Evolutionary conservation across 2,113 vertebrate genomes (phyloP).

Genomic region (Hipposideros armiger): DNA sequence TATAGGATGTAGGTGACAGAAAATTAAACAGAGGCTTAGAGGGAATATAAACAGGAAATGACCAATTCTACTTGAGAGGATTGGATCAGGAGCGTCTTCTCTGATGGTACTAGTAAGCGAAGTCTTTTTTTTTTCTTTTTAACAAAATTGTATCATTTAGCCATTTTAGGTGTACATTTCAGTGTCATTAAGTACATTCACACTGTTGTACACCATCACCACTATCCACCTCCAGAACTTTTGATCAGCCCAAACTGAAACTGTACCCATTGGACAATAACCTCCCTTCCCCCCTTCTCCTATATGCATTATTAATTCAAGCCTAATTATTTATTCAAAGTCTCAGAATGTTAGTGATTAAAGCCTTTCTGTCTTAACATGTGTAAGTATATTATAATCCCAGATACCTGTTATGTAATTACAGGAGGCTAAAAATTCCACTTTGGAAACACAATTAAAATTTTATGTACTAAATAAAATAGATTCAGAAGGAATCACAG

Average conservation of each 20-base stretch:
- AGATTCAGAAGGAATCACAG: not conserved
- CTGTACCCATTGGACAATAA: not conserved
- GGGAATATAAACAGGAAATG: not conserved
- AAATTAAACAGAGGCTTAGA: not conserved
- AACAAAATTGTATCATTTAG: not conserved
- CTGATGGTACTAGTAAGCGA: not conserved
- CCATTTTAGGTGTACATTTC: not conserved
- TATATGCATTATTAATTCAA: not conserved
- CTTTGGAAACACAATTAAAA: not conserved
- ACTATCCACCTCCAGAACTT: not conserved
- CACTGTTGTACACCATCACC: not conserved
- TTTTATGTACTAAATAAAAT: not conserved
- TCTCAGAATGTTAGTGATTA: conserved; percentile 6
- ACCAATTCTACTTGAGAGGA: not conserved
- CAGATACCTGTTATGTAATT: not conserved
- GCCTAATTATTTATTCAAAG: not conserved
- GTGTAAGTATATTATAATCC: not conserved
- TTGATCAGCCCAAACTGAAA: not conserved
- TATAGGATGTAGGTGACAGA: not conserved
- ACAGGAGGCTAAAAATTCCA: not conserved
- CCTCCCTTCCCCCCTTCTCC: not conserved
- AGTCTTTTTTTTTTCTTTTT: not conserved
- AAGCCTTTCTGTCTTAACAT: not conserved
- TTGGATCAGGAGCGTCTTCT: not conserved
- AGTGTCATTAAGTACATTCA: not conserved